Percentiles rank a stretch among this genome's conserved stretches.
These are phyloP conservation scores for Psophia crepitans DNA, from an alignment of 2,113 vertebrate species.

Conservation along the genomic window DNA sequence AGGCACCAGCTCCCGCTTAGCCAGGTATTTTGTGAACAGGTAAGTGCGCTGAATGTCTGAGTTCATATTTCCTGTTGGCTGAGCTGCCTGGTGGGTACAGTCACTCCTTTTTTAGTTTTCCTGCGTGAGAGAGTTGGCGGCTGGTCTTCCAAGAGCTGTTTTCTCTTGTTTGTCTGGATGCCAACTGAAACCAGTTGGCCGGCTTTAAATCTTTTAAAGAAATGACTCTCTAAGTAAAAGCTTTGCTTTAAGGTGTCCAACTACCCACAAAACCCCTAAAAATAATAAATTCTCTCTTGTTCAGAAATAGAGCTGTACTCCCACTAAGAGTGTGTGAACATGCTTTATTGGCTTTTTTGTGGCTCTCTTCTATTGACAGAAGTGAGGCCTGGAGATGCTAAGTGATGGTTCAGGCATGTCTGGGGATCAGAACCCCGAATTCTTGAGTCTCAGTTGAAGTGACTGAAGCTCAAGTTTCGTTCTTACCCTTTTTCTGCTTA, in stretches of 20 bases:
- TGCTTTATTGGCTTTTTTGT: not conserved
- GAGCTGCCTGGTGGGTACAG: not conserved
- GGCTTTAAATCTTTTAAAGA: not conserved
- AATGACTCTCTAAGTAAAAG: not conserved
- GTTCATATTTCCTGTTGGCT: not conserved
- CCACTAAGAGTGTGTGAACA: not conserved
- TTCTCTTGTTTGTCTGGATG: not conserved
- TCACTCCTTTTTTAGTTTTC: not conserved
- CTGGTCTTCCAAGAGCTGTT: not conserved
- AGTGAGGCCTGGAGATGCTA: not conserved
- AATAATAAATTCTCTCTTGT: not conserved
- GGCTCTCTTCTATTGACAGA: not conserved
- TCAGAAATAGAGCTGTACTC: not conserved
- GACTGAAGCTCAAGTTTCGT: not conserved
- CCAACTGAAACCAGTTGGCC: not conserved
- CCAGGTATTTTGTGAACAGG: not conserved
- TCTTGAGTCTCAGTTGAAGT: not conserved
- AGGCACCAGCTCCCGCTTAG: not conserved
- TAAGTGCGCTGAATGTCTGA: not conserved
- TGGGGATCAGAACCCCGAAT: not conserved
- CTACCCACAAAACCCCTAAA: not conserved
- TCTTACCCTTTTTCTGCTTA: not conserved
- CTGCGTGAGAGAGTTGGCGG: not conserved
- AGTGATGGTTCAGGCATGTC: not conserved
- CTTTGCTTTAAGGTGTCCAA: not conserved